Evolutionary conservation across 1,140 invertebrate genomes (phyloP).

Genomic region (Psix sp.): DNA sequence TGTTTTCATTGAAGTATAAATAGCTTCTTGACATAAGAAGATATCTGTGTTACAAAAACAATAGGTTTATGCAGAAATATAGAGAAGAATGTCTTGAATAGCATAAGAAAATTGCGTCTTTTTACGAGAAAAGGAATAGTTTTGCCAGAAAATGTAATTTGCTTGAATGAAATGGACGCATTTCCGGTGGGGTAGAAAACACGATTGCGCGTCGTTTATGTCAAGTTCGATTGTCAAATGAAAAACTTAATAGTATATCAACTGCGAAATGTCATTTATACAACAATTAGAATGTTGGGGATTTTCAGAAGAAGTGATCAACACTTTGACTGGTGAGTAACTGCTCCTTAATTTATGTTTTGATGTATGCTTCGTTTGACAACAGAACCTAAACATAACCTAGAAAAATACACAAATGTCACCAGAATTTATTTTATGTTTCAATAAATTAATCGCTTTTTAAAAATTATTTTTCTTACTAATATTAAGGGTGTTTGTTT

Average conservation of each 20-base stretch:
- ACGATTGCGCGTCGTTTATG: constrained; percentile 19
- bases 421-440: no score
- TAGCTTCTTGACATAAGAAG: no score
- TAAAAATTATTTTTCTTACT: no score
- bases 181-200: constrained; percentile 34
- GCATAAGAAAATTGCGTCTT: constrained; percentile 6
- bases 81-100: no score
- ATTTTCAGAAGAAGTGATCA: constrained; percentile 49
- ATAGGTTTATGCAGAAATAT: no score
- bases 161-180: constrained; percentile 41
- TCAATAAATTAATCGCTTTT: no score
- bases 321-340: constrained; percentile 38
- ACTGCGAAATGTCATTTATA: constrained; percentile 40
- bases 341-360: not conserved
- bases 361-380: constrained; percentile 19
- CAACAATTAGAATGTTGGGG: constrained; percentile 50
- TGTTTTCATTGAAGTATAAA: no score
- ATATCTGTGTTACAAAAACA: no score
- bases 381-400: constrained; percentile 36
- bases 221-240: constrained; percentile 26
- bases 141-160: constrained; percentile 23
- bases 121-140: constrained; percentile 34
- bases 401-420: no score
- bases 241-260: not conserved
- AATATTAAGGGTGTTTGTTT: no score